These are phyloP conservation scores for Carettochelys insculpta DNA, from an alignment of 2,113 vertebrate species.

Conservation along the genomic window DNA sequence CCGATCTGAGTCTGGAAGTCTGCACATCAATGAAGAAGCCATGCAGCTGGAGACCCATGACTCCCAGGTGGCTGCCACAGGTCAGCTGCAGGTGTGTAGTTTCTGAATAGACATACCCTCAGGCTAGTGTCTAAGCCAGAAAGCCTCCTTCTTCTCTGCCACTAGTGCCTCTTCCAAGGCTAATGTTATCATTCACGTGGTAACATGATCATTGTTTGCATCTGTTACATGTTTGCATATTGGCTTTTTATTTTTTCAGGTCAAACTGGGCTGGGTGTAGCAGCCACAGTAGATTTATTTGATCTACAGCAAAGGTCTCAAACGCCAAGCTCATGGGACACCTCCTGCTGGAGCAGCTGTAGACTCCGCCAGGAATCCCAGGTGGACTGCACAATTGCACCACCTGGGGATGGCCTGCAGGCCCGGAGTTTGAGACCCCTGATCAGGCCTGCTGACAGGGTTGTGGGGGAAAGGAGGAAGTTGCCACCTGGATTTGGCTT, in stretches of 20 bases:
- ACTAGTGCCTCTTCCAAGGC: background rate
- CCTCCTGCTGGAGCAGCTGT: no score
- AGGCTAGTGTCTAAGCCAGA: rapidly evolving
- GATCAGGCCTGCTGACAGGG: no score
- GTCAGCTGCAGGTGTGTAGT: background rate
- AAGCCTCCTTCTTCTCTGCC: background rate
- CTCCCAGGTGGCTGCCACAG: background rate
- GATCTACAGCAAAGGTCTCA: no score
- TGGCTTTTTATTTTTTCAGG: background rate
- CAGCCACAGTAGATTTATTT: background rate
- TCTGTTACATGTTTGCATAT: background rate
- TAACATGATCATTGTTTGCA: background rate
- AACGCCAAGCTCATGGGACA: no score
- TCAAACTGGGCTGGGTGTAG: background rate
- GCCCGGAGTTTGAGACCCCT: no score
- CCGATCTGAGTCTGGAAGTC: background rate
- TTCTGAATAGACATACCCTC: background rate
- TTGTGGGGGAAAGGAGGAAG: no score
- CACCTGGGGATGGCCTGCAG: no score
- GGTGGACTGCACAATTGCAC: no score
- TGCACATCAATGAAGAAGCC: background rate
- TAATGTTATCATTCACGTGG: background rate
- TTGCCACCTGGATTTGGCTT: no score
- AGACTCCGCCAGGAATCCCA: no score
- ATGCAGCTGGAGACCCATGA: background rate